Evolutionary conservation across 2,113 vertebrate species (phyloP).

Genomic region (Ia io): DNA sequence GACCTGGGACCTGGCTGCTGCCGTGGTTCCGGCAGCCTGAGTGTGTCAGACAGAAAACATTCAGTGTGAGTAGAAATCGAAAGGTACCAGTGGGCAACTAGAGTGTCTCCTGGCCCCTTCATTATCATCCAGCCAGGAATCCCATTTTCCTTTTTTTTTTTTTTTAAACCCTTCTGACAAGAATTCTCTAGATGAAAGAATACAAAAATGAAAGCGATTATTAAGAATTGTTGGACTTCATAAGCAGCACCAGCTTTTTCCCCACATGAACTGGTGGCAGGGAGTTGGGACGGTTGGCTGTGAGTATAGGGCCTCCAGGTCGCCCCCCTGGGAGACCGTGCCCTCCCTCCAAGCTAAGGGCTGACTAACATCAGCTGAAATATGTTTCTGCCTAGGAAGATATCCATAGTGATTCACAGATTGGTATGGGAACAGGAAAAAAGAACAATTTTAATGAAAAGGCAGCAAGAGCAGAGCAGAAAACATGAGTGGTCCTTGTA

Average conservation of each 20-base stretch:
- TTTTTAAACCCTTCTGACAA: background rate
- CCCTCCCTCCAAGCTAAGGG: accelerated
- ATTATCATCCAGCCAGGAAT: background rate
- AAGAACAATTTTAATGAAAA: background rate
- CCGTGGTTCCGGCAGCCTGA: background rate
- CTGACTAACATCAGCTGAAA: background rate
- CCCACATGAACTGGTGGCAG: background rate
- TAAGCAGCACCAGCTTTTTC: background rate
- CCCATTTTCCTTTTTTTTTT: background rate
- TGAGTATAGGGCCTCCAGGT: accelerated
- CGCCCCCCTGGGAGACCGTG: background rate
- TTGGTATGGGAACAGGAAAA: background rate
- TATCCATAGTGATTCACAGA: background rate
- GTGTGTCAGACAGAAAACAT: background rate
- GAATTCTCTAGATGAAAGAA: background rate
- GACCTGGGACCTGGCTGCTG: background rate
- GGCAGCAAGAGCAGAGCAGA: background rate
- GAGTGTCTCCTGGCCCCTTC: background rate
- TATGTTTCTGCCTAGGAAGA: background rate
- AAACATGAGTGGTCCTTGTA: background rate
- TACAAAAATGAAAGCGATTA: background rate
- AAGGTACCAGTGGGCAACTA: background rate
- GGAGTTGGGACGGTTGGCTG: background rate
- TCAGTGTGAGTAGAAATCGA: background rate
- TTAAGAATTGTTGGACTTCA: background rate